phyloP scores from a whole-genome alignment of 2,113 vertebrate genomes.

The Sebastes schlegelii region DNA sequence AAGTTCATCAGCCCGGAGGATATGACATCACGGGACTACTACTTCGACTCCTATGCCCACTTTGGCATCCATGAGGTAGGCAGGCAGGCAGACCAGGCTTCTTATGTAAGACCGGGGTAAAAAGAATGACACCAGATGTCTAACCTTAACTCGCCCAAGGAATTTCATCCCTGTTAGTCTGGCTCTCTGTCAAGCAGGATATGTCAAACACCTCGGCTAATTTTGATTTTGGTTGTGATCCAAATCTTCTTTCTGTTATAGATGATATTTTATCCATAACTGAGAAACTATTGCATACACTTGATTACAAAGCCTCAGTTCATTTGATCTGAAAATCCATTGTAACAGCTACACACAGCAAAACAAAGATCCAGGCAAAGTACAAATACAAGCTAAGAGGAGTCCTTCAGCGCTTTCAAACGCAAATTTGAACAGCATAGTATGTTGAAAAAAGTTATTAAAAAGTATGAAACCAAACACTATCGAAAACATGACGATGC shows the following conservation, averaged over 20 bases:
- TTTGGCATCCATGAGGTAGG: constrained; percentile 99
- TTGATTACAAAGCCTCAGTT: not conserved
- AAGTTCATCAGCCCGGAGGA: constrained; percentile 96
- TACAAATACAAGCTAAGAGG: not conserved
- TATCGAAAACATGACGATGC: not conserved
- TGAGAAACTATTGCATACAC: not conserved
- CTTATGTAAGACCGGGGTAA: constrained; percentile 10
- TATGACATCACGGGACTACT: constrained; percentile 98
- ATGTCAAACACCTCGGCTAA: constrained; percentile 7
- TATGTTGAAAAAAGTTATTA: too few relatives aligned
- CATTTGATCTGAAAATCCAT: not conserved
- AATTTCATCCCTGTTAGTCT: constrained; percentile 22
- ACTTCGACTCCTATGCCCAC: constrained; percentile 98
- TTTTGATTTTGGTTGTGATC: constrained; percentile 13
- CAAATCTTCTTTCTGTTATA: constrained; percentile 18
- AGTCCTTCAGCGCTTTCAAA: not conserved
- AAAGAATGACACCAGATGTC: constrained; percentile 27
- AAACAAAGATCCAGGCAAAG: not conserved
- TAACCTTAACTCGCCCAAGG: not conserved
- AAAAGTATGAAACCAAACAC: not conserved
- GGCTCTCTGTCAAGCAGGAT: constrained; percentile 10
- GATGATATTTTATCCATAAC: not conserved
- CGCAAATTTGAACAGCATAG: not conserved
- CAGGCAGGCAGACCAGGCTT: not conserved
- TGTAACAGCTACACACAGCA: too few relatives aligned